Evolutionary conservation across 2,113 vertebrate species (phyloP), one percentile per base, ranked within the genome.

Genomic region (Galemys pyrenaicus): DNA sequence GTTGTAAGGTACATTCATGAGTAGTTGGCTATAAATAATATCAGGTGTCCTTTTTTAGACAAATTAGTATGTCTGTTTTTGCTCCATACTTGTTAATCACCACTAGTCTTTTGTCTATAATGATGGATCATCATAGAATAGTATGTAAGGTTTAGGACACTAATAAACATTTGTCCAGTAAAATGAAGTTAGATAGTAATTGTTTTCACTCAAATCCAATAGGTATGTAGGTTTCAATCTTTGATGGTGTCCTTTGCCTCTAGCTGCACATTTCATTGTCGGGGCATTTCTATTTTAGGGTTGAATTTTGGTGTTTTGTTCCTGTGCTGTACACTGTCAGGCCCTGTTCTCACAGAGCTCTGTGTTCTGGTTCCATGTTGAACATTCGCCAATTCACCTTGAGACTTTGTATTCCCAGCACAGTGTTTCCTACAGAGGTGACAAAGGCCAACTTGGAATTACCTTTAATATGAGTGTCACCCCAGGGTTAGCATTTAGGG

Each of bases 11-110:
- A 44, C 73, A 51, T 8, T 39, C 28, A 6, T 62, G 44, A n/a
- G 82, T 89, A 77, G 35, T 79, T 94, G 44, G 15, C 77, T 77
- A 51, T 17, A 49, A 77, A 22, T 87, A 16, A 17, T 65, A 67
- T 4, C 9, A 41, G 2, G 49, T 56, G 16, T 24, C 81, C 32
- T 32, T 65, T 74, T 71, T 41, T 49, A 56, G 13, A 49, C 6
- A 83, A 32, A 24, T 86, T 62, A 68, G 3, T 68, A 12, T 82
- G 19, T 67, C 11, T 84, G 17, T 81, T 81, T 82, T 20, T n/a
- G 58, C 19, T 78, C 5, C 5, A 84, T 32, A 32, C 32, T 83
- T 62, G 28, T 54, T 84, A n/a, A 30, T 88, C 4, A 56, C 7
- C 44, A n/a, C 15, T 51, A 44, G 30, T 20, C 22, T 62, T 88